Base-by-base conservation (phyloP, 1,140 invertebrate species). In the Megalonaias nervosa region DNA sequence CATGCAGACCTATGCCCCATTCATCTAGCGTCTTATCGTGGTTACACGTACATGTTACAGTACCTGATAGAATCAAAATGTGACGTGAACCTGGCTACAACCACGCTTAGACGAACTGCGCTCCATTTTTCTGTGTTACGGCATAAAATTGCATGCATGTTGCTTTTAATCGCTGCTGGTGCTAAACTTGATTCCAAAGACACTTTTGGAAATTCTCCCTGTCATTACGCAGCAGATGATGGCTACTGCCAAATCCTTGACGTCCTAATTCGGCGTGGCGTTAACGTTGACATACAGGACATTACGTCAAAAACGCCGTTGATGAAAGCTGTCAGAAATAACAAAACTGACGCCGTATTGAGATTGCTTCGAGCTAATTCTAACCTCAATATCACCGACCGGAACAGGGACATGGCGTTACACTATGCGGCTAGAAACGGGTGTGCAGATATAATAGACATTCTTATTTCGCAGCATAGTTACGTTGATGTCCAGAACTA, bases 321-420 rank as follows among this genome's bases (percentile, higher is more conserved):
- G 57, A 91, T 91, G 89, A 91, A 91, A 76, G 89, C 90, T 1
- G 89, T 90, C 1, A 79, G 90, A 17, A 91, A 90, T 80, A 89
- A 87, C 65, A 90, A 90, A 79, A 87, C 89, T 5, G 87, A 89
- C 62, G 89, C 88, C 2, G 88, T 90, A 13, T 69, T 89, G 14
- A 77, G 87, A 15, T 75, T 91, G 19, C 67, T 90, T 2, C 77
- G 85, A n/a, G 89, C 85, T 19, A 85, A 84, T 48, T 88, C 87
- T 71, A 84, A 98, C 91, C 92, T 99, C 59, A 99, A 99, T 87
- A 95, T 99, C 62, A 95, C 96, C 23, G 97, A 99, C 90, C 98
- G 98, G 91, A 97, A 99, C 87, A 97, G 97, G 21, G 97, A 99
- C 89, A 98, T 97, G 12, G 97, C 97, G 1, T 91, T 99, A 60